phyloP scores from a whole-genome alignment of 2,113 vertebrate species.

The Elgaria multicarinata region DNA sequence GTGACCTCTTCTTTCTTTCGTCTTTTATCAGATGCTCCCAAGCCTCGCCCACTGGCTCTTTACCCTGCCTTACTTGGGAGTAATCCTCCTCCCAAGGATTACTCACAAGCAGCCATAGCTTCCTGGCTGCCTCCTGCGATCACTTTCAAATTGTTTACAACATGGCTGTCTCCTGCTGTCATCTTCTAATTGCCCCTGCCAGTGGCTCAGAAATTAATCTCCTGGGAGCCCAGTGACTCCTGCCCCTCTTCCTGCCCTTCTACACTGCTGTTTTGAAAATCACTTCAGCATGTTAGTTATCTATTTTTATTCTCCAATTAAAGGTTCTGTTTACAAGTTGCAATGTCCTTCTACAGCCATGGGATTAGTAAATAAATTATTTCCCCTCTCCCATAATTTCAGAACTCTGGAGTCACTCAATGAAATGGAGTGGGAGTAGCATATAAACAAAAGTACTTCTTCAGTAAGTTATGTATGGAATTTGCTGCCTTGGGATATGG shows the following conservation, averaged over 20 bases:
- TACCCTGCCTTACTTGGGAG: background rate
- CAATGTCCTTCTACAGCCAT: background rate
- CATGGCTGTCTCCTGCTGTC: background rate
- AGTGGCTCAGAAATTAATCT: background rate
- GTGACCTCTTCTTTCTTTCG: background rate
- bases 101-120: background rate
- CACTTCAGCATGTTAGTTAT: background rate
- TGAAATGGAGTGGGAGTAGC: background rate
- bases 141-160: background rate
- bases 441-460: too few relatives aligned
- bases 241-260: background rate
- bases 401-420: background rate
- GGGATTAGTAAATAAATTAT: too few relatives aligned
- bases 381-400: background rate
- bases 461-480: too few relatives aligned
- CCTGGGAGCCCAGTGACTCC: background rate
- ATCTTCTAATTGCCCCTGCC: background rate
- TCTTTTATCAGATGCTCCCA: background rate
- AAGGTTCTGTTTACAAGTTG: background rate
- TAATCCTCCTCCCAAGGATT: background rate
- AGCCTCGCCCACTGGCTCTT: background rate
- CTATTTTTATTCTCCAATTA: background rate
- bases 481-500: background rate
- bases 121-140: background rate
- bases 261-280: background rate